Evolutionary conservation across 2,888 invertebrate species (phyloP), one percentile per base, ranked within the genome.

Genomic region (Polyploca ridens): DNA sequence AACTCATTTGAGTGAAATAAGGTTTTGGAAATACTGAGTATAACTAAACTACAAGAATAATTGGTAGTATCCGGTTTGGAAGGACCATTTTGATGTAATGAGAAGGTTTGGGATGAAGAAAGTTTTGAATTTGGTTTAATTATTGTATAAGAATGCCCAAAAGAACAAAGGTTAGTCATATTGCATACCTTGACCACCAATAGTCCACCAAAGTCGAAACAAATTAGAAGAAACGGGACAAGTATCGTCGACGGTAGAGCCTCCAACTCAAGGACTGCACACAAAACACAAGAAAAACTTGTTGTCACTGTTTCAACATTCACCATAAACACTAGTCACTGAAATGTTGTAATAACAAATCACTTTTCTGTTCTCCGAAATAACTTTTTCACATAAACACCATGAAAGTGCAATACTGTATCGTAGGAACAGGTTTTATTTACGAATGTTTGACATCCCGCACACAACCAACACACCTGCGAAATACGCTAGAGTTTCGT

Each of bases 201-300:
- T 81, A 77, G 82, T 78, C 79, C 79, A 79, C 79, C 81, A 85
- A 86, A 85, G 76, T 72, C 0, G 54, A 54, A 19, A 8, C 16
- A 19, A 80, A 78, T 73, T 79, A 86, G 79, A 84, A 79, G 84
- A 85, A 81, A 77, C 85, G 83, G 78, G 76, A 86, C 81, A 74
- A 84, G 76, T 82, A 73, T 71, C 77, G 80, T 75, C 76, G 77
- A 79, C 78, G 84, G 76, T 84, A 87, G 88, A 94, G 91, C 93
- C 93, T 94, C 90, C 90, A 78, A 89, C 74, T 87, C 90, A 91
- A 93, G 91, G 90, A 90, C 86, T 79, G 82, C 78, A 85, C 79
- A 81, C 87, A 87, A 84, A 86, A 85, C 87, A 89, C 86, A 82
- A 88, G 85, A 89, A 88, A 87, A 91, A 90, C 83, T 91, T 88